Conservation (phyloP, 2,113 vertebrate species). For the Murina feae region DNA sequence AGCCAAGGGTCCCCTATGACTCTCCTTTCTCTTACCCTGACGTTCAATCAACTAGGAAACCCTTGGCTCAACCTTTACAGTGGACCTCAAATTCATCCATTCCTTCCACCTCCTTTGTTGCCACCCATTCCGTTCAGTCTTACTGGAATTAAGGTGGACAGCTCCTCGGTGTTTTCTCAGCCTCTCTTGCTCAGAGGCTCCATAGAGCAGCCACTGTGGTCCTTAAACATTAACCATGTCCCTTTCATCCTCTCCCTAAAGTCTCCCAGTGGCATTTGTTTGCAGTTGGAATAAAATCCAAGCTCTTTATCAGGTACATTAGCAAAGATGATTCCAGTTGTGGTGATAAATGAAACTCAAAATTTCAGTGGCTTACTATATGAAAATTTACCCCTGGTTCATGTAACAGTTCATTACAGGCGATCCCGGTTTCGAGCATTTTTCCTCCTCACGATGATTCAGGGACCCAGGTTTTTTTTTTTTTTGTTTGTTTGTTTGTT, state of each 20-base stretch:
- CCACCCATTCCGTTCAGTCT: background rate
- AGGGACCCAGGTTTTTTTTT: background rate
- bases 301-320: background rate
- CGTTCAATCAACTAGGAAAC: background rate
- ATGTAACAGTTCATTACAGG: background rate
- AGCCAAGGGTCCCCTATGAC: background rate
- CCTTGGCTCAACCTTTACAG: background rate
- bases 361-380: background rate
- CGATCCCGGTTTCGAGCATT: background rate
- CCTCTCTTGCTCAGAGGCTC: background rate
- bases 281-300: conserved; percentile 22
- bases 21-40: background rate
- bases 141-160: background rate
- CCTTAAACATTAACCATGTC: background rate
- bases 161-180: background rate
- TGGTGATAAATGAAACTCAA: background rate
- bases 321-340: background rate
- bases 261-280: background rate
- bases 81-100: background rate
- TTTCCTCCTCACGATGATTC: background rate
- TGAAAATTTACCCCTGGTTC: background rate
- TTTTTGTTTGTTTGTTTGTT: too few relatives aligned
- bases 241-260: background rate
- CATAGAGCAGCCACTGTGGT: background rate
- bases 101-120: background rate